Percentiles rank a stretch among this genome's conserved stretches.
Evolutionary conservation across 2,113 vertebrate species (phyloP).

Genomic region (Tragelaphus scriptus): DNA sequence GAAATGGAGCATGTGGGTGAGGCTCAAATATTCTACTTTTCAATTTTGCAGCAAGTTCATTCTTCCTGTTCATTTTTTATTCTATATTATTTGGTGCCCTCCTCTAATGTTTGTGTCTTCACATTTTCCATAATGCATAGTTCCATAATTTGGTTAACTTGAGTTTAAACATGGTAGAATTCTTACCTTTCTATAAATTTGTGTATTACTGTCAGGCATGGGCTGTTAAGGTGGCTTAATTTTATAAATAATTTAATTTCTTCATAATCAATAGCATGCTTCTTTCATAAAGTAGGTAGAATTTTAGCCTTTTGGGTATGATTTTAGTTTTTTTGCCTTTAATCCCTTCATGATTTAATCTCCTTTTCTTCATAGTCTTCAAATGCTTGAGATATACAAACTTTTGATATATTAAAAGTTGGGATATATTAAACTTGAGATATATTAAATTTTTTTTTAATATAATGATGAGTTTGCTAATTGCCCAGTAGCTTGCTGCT

Average conservation of each 20-base stretch:
- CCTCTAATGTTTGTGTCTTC: not conserved
- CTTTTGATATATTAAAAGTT: too few relatives aligned
- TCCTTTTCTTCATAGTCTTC: not conserved
- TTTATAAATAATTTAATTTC: not conserved
- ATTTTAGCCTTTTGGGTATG: not conserved
- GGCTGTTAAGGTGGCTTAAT: not conserved
- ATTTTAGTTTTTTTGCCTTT: not conserved
- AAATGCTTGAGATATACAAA: not conserved
- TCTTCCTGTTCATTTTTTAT: not conserved
- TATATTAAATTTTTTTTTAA: not conserved
- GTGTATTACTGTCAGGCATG: not conserved
- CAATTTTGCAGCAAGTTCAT: not conserved
- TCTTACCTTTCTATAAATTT: not conserved
- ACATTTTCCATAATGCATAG: not conserved
- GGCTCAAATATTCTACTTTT: not conserved
- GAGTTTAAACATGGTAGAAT: not conserved
- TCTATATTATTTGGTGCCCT: not conserved
- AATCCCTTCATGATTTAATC: not conserved
- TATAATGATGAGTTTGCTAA: not conserved
- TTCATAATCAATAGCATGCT: not conserved
- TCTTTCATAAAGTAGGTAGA: not conserved
- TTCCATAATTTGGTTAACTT: not conserved
- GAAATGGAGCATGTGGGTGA: not conserved
- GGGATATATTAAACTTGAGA: too few relatives aligned
- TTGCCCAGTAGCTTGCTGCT: not conserved